Conservation (phyloP, 92 coral and sea anemone genomes). For the Epizoanthus scotinus region DNA sequence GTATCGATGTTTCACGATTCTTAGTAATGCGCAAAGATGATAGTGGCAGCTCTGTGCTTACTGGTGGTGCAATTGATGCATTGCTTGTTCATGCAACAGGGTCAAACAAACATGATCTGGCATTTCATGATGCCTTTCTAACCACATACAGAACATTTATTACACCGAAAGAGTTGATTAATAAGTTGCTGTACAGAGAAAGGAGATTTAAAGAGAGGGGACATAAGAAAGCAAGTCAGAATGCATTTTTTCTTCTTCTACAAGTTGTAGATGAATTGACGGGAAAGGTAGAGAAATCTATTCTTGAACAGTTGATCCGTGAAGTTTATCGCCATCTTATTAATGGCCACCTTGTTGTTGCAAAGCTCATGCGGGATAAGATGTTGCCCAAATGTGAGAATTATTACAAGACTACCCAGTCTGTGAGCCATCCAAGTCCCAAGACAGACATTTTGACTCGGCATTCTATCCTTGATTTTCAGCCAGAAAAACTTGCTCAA, state of each 20-base stretch:
- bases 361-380: constrained; percentile 82
- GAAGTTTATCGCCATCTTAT: constrained; percentile 88
- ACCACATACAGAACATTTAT: constrained; percentile 94
- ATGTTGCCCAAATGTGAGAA: constrained; percentile 95
- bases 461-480: constrained; percentile 78
- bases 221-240: constrained; percentile 95
- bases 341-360: constrained; percentile 87
- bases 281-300: constrained; percentile 91
- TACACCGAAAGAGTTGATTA: constrained; percentile 75
- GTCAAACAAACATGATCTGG: constrained; percentile 84
- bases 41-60: constrained; percentile 76
- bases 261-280: constrained; percentile 93
- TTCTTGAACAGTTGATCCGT: constrained; percentile 89
- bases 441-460: constrained; percentile 39
- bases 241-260: constrained; percentile 85
- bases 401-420: constrained; percentile 77
- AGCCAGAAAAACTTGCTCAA: constrained; percentile 85
- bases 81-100: constrained; percentile 91
- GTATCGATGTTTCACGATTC: constrained; percentile 90
- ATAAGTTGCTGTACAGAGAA: constrained; percentile 88
- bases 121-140: constrained; percentile 94
- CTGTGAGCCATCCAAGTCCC: constrained; percentile 43
- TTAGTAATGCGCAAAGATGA: constrained; percentile 78
- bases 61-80: constrained; percentile 99
- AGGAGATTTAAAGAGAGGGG: constrained; percentile 92